Percentiles rank a stretch among this genome's conserved stretches.
These are phyloP conservation scores for Chelonia mydas DNA, from an alignment of 2,797 vertebrate genomes.

Conservation along the genomic window DNA sequence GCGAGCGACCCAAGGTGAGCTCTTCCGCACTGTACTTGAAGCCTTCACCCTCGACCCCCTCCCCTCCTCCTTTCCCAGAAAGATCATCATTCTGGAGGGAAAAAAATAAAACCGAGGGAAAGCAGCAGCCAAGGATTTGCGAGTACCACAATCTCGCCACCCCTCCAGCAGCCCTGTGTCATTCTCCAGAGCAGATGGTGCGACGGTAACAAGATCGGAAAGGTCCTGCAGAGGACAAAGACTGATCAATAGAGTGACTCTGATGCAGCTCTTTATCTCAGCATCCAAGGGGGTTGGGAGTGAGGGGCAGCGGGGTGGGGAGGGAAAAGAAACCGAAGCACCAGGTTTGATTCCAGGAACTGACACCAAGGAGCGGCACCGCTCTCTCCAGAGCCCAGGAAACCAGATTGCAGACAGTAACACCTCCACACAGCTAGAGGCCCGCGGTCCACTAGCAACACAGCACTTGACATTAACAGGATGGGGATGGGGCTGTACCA, in stretches of 20 bases:
- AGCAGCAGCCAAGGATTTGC: not conserved
- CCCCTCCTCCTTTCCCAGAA: not conserved
- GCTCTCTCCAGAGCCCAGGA: too few relatives aligned
- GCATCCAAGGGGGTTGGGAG: not conserved
- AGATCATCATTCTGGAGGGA: rapidly evolving
- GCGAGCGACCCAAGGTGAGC: constrained; percentile 32
- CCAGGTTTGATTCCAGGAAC: rapidly evolving
- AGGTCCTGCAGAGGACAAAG: not conserved
- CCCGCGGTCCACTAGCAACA: not conserved
- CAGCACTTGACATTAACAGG: not conserved
- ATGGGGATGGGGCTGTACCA: not conserved
- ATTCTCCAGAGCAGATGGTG: rapidly evolving
- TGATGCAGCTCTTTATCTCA: rapidly evolving
- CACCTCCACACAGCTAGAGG: not conserved
- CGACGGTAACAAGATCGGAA: not conserved
- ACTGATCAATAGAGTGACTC: not conserved
- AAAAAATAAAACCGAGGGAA: not conserved
- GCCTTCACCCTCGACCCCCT: not conserved
- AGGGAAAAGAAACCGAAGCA: not conserved
- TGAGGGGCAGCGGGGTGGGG: not conserved
- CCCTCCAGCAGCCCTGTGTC: not conserved
- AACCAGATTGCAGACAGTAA: not conserved
- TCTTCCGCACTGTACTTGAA: rapidly evolving
- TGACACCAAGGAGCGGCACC: not conserved
- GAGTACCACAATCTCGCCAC: not conserved